Conservation (phyloP, 2,113 vertebrate species). For the Peromyscus californicus region DNA sequence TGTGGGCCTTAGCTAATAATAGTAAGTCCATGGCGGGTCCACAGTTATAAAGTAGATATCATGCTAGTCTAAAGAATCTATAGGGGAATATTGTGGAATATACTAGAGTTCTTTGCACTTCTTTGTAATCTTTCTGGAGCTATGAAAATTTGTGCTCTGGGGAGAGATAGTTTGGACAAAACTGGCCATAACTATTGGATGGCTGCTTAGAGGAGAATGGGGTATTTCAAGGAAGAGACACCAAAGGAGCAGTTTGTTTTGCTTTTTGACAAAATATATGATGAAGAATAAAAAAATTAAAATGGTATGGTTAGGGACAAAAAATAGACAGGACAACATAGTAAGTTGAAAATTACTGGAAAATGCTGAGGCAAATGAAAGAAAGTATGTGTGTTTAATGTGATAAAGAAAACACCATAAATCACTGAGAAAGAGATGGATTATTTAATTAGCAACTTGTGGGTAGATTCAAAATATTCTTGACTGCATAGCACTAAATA, state of each 20-base stretch:
- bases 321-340: not conserved
- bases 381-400: constrained; percentile 43
- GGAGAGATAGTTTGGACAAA: not conserved
- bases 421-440: constrained; percentile 42
- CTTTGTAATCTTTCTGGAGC: not conserved
- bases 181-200: not conserved
- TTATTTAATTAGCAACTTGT: constrained; percentile 43
- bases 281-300: constrained; percentile 13
- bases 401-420: constrained; percentile 32
- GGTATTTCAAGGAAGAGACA: not conserved
- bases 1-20: not conserved
- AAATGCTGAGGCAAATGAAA: constrained; percentile 3
- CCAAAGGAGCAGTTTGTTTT: not conserved
- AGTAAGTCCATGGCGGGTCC: not conserved
- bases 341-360: not conserved
- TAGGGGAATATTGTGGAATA: not conserved
- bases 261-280: not conserved
- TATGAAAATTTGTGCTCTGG: not conserved
- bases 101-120: not conserved
- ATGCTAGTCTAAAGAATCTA: not conserved
- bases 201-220: not conserved
- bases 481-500: not conserved
- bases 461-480: not conserved
- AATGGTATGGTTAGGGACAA: not conserved
- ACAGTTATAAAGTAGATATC: not conserved